phyloP scores from a whole-genome alignment of 2,797 vertebrate genomes.

The Holocentrus rufus region DNA sequence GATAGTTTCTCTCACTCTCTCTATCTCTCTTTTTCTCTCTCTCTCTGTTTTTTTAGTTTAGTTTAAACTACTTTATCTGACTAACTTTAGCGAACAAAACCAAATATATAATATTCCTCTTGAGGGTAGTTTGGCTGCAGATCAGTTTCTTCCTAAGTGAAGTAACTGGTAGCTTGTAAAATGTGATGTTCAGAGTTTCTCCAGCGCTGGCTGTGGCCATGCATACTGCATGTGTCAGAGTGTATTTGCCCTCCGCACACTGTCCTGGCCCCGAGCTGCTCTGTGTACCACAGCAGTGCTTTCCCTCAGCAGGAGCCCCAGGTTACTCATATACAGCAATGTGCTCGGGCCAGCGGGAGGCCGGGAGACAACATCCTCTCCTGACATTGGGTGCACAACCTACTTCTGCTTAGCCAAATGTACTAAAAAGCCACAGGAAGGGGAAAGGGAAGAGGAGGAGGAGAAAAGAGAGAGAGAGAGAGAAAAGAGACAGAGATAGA shows the following conservation, averaged over 20 bases:
- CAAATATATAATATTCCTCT: background rate
- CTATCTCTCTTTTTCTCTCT: no score
- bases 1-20: no score
- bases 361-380: slow-evolving; percentile 50
- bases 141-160: background rate
- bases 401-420: slow-evolving; percentile 44
- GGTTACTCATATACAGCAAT: slow-evolving; percentile 46
- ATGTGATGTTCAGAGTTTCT: background rate
- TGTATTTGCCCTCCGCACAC: slow-evolving; percentile 25
- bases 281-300: slow-evolving; percentile 23
- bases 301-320: slow-evolving; percentile 46
- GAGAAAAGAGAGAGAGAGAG: background rate
- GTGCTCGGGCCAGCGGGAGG: slow-evolving; percentile 33
- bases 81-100: background rate
- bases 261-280: slow-evolving; percentile 9
- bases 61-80: background rate
- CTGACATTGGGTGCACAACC: slow-evolving; percentile 32
- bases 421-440: slow-evolving; percentile 26
- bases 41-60: no score
- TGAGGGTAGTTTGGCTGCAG: background rate
- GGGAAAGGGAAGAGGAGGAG: background rate
- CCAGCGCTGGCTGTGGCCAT: background rate
- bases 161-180: background rate
- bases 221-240: slow-evolving; percentile 1
- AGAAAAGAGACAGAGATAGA: background rate